Percentiles rank a stretch among this genome's conserved stretches.
phyloP scores from a whole-genome alignment of 2,888 invertebrate genomes.

The Chrysolina haemoptera region DNA sequence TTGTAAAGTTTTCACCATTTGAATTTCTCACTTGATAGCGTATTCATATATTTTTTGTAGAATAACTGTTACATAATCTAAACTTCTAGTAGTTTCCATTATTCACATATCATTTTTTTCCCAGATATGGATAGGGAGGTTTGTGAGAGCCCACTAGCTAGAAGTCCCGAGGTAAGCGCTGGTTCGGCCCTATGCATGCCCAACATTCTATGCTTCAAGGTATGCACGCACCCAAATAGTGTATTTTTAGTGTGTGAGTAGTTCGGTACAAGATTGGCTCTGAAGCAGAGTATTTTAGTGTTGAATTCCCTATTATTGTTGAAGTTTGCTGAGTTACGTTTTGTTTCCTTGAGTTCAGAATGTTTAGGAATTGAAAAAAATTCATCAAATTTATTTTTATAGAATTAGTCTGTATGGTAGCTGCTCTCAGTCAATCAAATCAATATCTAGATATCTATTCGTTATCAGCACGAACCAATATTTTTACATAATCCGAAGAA shows the following conservation, averaged over 20 bases:
- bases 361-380: not conserved
- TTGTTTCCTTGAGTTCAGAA: not conserved
- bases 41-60: not conserved
- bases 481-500: too few species aligned
- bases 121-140: conserved; percentile 63
- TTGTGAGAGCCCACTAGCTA: conserved; percentile 64
- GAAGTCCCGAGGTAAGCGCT: conserved; percentile 77
- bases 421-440: too few species aligned
- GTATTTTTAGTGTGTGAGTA: conserved; percentile 38
- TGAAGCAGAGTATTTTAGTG: not conserved
- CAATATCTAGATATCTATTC: too few species aligned
- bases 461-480: too few species aligned
- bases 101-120: conserved; percentile 41
- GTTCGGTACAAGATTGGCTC: conserved; percentile 5
- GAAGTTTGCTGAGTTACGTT: not conserved
- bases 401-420: not conserved
- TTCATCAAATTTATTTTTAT: not conserved
- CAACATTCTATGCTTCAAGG: conserved; percentile 90
- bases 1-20: too few species aligned
- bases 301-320: not conserved
- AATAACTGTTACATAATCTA: too few species aligned
- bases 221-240: conserved; percentile 72
- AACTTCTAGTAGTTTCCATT: too few species aligned
- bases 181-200: conserved; percentile 88
- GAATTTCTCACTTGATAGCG: too few species aligned